Percentiles rank a stretch among this genome's conserved stretches.
These are phyloP conservation scores for Brachyptera putata DNA, from an alignment of 2,888 invertebrate genomes.

Conservation along the genomic window DNA sequence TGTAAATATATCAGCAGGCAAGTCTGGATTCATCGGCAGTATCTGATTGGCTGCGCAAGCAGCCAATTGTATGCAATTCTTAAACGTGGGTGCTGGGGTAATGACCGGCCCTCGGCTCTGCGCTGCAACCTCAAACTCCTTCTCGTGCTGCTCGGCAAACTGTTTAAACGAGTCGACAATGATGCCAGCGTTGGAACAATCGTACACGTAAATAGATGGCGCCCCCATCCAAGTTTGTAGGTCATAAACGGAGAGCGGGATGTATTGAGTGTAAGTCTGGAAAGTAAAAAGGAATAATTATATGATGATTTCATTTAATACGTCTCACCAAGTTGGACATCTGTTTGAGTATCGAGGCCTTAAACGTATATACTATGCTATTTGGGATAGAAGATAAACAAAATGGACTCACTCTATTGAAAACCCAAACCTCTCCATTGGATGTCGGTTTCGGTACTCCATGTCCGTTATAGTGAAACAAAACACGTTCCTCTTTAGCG, in stretches of 20 bases:
- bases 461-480: slow-evolving; percentile 99
- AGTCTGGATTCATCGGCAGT: slow-evolving; percentile 93
- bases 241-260: slow-evolving; percentile 97
- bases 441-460: slow-evolving; percentile 97
- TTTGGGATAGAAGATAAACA: too few species aligned
- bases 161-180: slow-evolving; percentile 87
- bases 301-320: not conserved
- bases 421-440: slow-evolving; percentile 99
- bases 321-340: too few species aligned
- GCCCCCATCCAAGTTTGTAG: slow-evolving; percentile 99
- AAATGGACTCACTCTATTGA: slow-evolving; percentile 78
- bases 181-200: slow-evolving; percentile 97
- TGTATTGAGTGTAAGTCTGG: slow-evolving; percentile 96
- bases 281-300: not conserved
- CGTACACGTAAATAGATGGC: slow-evolving; percentile 98
- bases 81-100: slow-evolving; percentile 58
- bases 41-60: slow-evolving; percentile 92
- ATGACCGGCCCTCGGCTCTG: slow-evolving; percentile 38
- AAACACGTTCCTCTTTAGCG: slow-evolving; percentile 95
- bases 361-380: too few species aligned
- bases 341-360: too few species aligned
- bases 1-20: slow-evolving; percentile 97
- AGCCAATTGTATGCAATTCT: slow-evolving; percentile 93
- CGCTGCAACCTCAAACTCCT: slow-evolving; percentile 62
- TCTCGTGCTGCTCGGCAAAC: slow-evolving; percentile 87